Evolutionary conservation across 2,113 vertebrate genomes (phyloP), one percentile per base, ranked within the genome.

Genomic region (Cheirogaleus medius): DNA sequence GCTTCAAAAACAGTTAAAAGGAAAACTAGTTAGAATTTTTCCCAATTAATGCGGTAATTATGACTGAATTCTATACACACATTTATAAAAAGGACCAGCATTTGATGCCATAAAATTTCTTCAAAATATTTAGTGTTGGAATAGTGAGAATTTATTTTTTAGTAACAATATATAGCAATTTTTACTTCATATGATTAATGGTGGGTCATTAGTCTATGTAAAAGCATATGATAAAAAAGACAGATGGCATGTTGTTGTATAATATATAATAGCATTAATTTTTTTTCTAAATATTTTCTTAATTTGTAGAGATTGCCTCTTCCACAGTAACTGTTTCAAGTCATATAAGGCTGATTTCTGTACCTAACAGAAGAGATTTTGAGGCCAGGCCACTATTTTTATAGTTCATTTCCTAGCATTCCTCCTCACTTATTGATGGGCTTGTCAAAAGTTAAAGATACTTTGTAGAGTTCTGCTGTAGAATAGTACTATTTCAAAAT

Each of bases 41-140:
- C 8, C 14, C 17, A 94, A 23, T 76, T n/a, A 82, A 20, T 76
- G 27, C 87, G 42, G 49, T 64, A 64, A 64, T 23, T 86, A 32
- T 73, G 68, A 83, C 54, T 21, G 25, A 58, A 78, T 94, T 96
- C 34, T 89, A 44, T 29, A 49, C 8, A 10, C 12, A 44, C 3
- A 34, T 14, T 94, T 94, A 14, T 20, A 76, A 82, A 96, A 87
- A 91, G 58, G 37, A 54, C 21, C 25, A 71, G 10, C 71, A 71
- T 82, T 86, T 88, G 18, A 69, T 64, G 18, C 87, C 25, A 68
- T 32, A 82, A 34, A 9, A 18, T 81, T 84, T 93, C 20, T 44
- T 87, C 27, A 34, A 91, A 94, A 52, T 95, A 81, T 42, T 82
- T 89, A 56, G 80, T 90, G n/a, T 87, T 90, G 13, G 13, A 76